A percentile compares a stretch with the other conserved stretches of the same genome.
phyloP scores from a whole-genome alignment of 2,113 vertebrate species.

The Ivindomyrus marchei region DNA sequence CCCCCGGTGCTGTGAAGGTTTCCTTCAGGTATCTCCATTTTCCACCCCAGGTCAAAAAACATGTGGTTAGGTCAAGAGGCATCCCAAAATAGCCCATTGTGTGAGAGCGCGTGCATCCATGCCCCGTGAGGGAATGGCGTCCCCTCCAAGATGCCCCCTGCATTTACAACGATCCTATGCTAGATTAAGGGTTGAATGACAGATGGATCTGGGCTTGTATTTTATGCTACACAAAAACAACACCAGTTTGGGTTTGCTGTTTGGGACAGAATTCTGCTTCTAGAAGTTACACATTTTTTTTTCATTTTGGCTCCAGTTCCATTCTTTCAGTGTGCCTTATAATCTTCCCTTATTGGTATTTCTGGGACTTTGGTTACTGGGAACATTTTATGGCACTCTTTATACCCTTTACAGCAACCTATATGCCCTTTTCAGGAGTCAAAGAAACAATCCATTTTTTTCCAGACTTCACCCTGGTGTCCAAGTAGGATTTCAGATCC shows the following conservation, averaged over 20 bases:
- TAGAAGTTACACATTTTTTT: not conserved
- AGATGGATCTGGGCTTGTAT: not conserved
- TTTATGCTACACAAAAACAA: not conserved
- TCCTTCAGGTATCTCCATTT: not conserved
- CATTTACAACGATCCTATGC: not conserved
- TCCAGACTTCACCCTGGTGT: not conserved
- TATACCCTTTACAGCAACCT: not conserved
- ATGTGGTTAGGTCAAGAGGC: not conserved
- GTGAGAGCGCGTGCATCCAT: not conserved
- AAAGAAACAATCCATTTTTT: not conserved
- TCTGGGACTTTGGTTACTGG: not conserved
- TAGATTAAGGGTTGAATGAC: not conserved
- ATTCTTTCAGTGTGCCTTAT: not conserved
- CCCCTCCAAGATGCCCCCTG: not conserved
- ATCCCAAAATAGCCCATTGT: not conserved
- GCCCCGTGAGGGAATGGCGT: not conserved
- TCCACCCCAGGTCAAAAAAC: not conserved
- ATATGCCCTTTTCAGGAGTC: not conserved
- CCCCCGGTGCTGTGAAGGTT: not conserved
- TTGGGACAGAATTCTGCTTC: not conserved
- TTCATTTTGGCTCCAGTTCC: not conserved
- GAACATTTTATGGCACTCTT: not conserved
- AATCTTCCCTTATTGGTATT: not conserved
- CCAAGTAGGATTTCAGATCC: not conserved
- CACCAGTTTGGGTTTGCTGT: not conserved